phyloP scores from a whole-genome alignment of 2,113 vertebrate species.

The Nymphicus hollandicus region DNA sequence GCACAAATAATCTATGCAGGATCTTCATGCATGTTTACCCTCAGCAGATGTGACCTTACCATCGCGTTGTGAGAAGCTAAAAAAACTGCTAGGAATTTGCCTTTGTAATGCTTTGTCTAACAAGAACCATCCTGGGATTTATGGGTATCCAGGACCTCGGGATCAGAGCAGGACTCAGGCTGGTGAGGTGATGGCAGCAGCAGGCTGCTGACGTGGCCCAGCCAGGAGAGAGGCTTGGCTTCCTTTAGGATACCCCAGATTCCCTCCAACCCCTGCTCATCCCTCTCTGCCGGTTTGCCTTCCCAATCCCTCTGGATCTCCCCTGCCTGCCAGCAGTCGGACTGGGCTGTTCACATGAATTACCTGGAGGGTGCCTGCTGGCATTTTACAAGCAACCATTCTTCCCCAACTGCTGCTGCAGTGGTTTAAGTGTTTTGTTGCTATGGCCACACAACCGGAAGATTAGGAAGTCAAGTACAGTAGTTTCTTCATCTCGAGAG shows the following conservation, averaged over 20 bases:
- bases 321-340: background rate
- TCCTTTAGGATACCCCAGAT: background rate
- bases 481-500: constrained; percentile 17
- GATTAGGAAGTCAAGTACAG: constrained; percentile 30
- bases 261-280: background rate
- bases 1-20: background rate
- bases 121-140: background rate
- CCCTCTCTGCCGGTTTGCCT: background rate
- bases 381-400: constrained; percentile 22
- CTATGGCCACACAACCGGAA: constrained; percentile 55
- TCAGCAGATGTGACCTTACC: background rate
- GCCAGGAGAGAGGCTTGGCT: background rate
- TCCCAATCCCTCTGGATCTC: background rate
- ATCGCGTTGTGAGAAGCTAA: background rate
- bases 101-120: background rate
- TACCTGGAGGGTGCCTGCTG: background rate
- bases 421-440: constrained; percentile 59
- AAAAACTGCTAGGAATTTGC: background rate
- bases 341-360: background rate
- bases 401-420: constrained; percentile 25
- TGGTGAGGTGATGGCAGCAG: background rate
- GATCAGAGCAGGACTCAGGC: background rate
- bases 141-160: background rate
- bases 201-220: background rate
- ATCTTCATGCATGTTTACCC: background rate